Conservation (phyloP, 2,888 invertebrate species). For the Patella depressa region DNA sequence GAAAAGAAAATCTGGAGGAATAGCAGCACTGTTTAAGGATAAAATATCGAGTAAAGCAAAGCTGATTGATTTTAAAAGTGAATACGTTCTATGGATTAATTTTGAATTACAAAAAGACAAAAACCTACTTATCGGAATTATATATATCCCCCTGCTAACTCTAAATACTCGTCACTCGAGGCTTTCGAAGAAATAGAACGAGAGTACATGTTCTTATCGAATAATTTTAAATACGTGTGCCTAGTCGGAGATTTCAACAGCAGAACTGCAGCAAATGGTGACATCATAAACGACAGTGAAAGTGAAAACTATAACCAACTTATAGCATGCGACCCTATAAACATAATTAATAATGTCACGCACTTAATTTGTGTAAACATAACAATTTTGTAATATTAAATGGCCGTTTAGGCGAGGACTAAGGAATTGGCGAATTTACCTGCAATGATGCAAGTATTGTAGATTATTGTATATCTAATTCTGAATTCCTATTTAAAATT, state of each 20-base stretch:
- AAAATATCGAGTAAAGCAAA: background rate
- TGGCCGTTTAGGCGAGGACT: background rate
- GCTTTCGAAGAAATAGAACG: background rate
- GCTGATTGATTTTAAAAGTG: too few species aligned
- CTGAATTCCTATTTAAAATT: too few species aligned
- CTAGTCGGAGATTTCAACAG: too few species aligned
- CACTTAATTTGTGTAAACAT: background rate
- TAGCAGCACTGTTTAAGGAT: constrained; percentile 5
- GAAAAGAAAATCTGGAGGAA: constrained; percentile 20
- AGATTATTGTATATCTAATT: background rate
- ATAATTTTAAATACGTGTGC: background rate
- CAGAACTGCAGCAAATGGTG: background rate
- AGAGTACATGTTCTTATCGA: background rate
- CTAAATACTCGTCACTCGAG: background rate
- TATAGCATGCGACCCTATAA: too few species aligned
- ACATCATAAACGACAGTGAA: background rate
- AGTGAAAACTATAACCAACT: background rate
- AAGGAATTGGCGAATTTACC: background rate
- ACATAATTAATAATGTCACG: too few species aligned
- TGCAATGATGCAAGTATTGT: background rate
- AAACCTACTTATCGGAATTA: background rate
- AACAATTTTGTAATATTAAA: background rate
- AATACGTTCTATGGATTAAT: too few species aligned
- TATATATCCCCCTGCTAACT: background rate
- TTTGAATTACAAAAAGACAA: background rate